phyloP scores from a whole-genome alignment of 2,797 vertebrate species.

The Syndactyla subalaris region DNA sequence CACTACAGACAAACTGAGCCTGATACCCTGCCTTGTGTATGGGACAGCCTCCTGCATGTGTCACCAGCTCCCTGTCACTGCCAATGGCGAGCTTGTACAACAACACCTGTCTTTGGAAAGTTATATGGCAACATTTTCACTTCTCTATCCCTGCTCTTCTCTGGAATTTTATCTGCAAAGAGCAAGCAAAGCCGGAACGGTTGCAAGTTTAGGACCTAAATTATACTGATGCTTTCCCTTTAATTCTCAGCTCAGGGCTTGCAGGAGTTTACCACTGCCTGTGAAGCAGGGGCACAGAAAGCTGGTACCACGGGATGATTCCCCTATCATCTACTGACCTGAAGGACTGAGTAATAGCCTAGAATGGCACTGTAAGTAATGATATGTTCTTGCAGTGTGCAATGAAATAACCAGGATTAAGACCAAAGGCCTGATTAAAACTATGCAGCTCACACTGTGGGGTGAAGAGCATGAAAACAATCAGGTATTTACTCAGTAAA shows the following conservation, averaged over 20 bases:
- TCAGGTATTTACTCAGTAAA: not conserved
- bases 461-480: slow-evolving; percentile 31
- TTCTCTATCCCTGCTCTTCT: not conserved
- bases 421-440: slow-evolving; percentile 29
- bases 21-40: not conserved
- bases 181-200: not conserved
- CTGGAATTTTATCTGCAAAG: not conserved
- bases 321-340: not conserved
- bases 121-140: not conserved
- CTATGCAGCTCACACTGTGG: not conserved
- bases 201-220: not conserved
- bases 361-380: slow-evolving; percentile 34
- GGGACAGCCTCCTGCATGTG: not conserved
- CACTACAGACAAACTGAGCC: not conserved
- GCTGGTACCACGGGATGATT: not conserved
- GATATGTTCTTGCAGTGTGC: slow-evolving; percentile 17
- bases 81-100: not conserved
- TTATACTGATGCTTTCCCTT: not conserved
- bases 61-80: not conserved
- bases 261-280: not conserved
- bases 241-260: not conserved
- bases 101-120: not conserved
- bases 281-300: not conserved
- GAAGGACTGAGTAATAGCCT: not conserved
- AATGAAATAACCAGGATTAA: slow-evolving; percentile 35